These are phyloP conservation scores for Pyralis farinalis DNA, from an alignment of 2,888 invertebrate genomes.

Conservation along the genomic window DNA sequence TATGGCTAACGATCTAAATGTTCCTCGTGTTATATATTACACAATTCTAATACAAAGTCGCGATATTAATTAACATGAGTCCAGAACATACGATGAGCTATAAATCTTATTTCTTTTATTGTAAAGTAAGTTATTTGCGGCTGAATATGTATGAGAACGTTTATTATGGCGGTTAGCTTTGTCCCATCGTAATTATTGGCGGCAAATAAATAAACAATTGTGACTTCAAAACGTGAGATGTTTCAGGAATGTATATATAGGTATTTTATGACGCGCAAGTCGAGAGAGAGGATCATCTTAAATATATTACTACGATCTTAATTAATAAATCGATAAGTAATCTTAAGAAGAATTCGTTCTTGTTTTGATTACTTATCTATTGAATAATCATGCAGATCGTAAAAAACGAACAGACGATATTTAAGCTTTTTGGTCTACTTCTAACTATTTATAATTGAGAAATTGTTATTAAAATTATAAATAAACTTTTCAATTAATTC, in stretches of 20 bases:
- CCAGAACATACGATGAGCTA: neutral
- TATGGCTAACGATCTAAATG: neutral
- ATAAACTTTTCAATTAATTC: no score
- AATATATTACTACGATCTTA: no score
- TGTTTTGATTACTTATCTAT: no score
- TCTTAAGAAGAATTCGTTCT: no score
- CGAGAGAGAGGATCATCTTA: no score
- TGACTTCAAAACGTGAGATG: constrained; percentile 37
- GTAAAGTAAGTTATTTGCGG: constrained; percentile 3
- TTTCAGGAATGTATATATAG: constrained; percentile 46
- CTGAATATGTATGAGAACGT: constrained; percentile 19
- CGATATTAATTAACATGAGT: neutral
- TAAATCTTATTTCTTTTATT: neutral
- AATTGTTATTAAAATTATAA: no score
- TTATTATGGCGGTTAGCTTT: constrained; percentile 24
- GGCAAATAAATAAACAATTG: constrained; percentile 6
- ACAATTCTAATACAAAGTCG: neutral
- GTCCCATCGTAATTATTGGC: constrained; percentile 25
- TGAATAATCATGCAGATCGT: no score
- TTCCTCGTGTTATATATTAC: neutral
- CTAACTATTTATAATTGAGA: no score
- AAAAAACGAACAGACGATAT: no score
- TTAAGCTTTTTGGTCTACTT: no score
- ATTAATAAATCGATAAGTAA: no score
- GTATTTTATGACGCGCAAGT: no score